Evolutionary conservation across 2,888 invertebrate genomes (phyloP), one percentile per base, ranked within the genome.

Genomic region (Apamea crenata): DNA sequence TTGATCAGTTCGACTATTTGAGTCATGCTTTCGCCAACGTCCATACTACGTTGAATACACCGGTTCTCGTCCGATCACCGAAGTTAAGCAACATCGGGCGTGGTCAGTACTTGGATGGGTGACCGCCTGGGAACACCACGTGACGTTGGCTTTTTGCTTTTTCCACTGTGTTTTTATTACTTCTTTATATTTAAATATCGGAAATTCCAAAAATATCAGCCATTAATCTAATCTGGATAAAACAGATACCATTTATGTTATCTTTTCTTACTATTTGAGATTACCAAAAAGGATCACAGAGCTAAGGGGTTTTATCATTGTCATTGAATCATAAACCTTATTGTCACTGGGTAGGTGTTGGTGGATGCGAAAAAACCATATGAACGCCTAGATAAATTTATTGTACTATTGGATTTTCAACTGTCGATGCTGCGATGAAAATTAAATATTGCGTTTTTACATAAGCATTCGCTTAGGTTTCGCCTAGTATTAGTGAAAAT

Each of bases 31-130:
- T 61, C 18, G 80, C 83, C 83, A 93, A 93, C 92, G 95, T 95
- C 94, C 95, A 95, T 95, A 95, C 95, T 92, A 95, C 92, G 94
- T 95, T 96, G 95, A 95, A 95, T 86, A 94, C 94, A 94, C 95
- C 94, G 95, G 94, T 84, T 90, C 87, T 89, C 84, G 78, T 87
- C 85, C 81, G 82, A 87, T 88, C 83, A 83, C 89, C 88, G 86
- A 85, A 87, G 82, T 85, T 86, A 86, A 94, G 94, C 94, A 94
- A 93, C 94, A 91, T 95, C 92, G 94, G 94, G 94, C 94, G 94
- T 90, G 92, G 92, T 94, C 93, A 94, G 94, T 94, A 94, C 94
- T 94, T 95, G 93, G 94, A 94, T 94, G 94, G 94, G 94, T 94
- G 94, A 94, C 95, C 93, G 94, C 94, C 93, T 94, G 94, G 94